Evolutionary conservation across 2,888 invertebrate genomes (phyloP).

Genomic region (Ariolimax columbianus): DNA sequence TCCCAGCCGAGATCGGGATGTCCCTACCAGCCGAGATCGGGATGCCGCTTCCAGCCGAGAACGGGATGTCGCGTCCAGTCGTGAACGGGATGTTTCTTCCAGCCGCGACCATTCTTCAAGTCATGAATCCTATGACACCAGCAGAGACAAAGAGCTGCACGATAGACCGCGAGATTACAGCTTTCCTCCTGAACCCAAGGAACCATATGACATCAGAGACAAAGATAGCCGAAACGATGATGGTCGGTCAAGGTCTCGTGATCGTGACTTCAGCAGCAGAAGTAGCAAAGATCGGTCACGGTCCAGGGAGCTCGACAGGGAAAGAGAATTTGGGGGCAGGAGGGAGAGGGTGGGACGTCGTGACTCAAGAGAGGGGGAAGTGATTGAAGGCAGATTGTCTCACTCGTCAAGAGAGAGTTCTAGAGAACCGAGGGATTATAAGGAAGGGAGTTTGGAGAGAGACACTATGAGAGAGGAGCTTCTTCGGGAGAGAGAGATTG

Average conservation of each 20-base stretch:
- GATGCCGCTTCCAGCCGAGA: conserved; percentile 29
- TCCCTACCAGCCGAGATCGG: conserved; percentile 37
- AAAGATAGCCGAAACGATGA: conserved; percentile 32
- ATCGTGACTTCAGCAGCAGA: conserved; percentile 46
- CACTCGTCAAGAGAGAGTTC: conserved; percentile 59
- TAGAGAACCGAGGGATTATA: conserved; percentile 57
- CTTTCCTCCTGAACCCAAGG: conserved; percentile 60
- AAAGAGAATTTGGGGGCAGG: conserved; percentile 55
- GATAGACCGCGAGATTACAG: conserved; percentile 51
- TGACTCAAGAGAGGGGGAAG: conserved; percentile 60
- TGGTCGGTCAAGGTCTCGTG: conserved; percentile 49
- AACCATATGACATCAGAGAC: conserved; percentile 57
- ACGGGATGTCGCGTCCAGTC: conserved; percentile 26
- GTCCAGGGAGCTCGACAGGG: conserved; percentile 57
- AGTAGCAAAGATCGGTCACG: conserved; percentile 58
- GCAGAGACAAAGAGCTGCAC: conserved; percentile 22
- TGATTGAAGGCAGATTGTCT: conserved; percentile 53
- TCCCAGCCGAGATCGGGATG: conserved; percentile 36
- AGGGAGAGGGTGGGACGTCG: conserved; percentile 51
- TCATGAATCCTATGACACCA: conserved; percentile 26
- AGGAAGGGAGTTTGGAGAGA: conserved; percentile 46
- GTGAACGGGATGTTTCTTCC: conserved; percentile 14
- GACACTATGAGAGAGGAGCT: conserved; percentile 47
- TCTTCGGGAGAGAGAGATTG: conserved; percentile 33
- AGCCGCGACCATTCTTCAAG: neutral